Evolutionary conservation across 2,888 invertebrate species (phyloP), one percentile per base, ranked within the genome.

Genomic region (Vanessa cardui): DNA sequence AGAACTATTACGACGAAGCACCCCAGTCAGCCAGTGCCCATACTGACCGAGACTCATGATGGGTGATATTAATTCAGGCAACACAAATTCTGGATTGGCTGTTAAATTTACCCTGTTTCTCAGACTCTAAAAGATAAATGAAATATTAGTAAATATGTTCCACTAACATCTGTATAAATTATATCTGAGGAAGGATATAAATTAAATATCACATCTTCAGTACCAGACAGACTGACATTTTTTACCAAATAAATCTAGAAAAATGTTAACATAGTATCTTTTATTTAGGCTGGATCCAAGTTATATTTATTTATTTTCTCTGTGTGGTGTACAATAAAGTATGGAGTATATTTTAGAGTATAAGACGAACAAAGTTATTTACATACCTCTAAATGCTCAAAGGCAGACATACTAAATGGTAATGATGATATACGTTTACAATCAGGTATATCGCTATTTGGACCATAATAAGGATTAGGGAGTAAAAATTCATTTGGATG

Each of bases 11-110:
- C 94, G 93, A 72, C 89, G 86, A 9, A 97, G 87, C 8, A 94
- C 94, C 68, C 93, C 87, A 18, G 94, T 92, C 60, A 96, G 88
- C 84, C 95, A 94, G 80, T 95, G 94, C 0, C 96, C 96, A 77
- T 88, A 88, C 74, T 90, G 87, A 61, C 88, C 86, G 12, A 86
- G 72, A 8, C 84, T 85, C 84, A 88, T 84, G 44, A 84, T 78
- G 0, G 86, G 78, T 21, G 85, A 78, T 68, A 88, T 79, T 20
- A 82, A 72, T 8, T 83, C 82, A 1, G 88, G 85, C 1, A 87
- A 69, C 0, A 77, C 72, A 16, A 77, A 70, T 66, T 90, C 91
- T 16, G 87, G 80, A 44, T 76, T 78, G 2, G 82, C 77, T 33
- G 83, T 85, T 9, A 92, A 71, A 69, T 92, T 87, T 12, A 86